Evolutionary conservation across 2,797 vertebrate species (phyloP), one percentile per base, ranked within the genome.

Genomic region (Sebastes oblongus): DNA sequence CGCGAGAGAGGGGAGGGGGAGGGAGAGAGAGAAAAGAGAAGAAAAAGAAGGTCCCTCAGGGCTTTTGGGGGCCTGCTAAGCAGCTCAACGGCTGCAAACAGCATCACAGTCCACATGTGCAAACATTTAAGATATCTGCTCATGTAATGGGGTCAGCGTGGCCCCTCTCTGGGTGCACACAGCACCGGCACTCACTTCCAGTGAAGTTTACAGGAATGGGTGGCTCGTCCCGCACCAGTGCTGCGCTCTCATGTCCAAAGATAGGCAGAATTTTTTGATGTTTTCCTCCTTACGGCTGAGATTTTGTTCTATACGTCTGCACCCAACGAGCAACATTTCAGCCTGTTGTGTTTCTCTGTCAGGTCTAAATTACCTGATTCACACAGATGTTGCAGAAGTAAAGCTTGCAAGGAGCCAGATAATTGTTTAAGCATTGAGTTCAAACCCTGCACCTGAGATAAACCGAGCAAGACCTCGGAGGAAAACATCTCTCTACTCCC

Each of bases 41-140:
- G 85, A 88, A 86, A 92, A 80, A 84, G 76, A 86, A 79, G 88
- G 89, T 93, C 91, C 92, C 93, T 12, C 20, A 85, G 90, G 94
- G 93, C 84, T 90, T 93, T 81, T 86, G 82, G 88, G 90, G 91
- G 91, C 89, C 90, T 93, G 92, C 90, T 91, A 90, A 90, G 86
- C 88, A 89, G 92, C 91, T 93, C 88, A 87, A 72, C 86, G 89
- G 88, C 91, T 92, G 90, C 90, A 93, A 93, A 93, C 91, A 93
- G 91, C 91, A 93, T 94, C 91, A 74, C 73, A 60, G 88, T 91
- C 93, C 94, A 95, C 95, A 95, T 95, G 93, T 95, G 95, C 92
- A 95, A 95, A 91, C 93, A 93, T 93, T 95, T 95, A 95, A 92
- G 91, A 93, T 91, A 92, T 92, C 90, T 92, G 90, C 90, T 91